Evolutionary conservation across 2,113 vertebrate species (phyloP).

Genomic region (Charadrius vociferus): DNA sequence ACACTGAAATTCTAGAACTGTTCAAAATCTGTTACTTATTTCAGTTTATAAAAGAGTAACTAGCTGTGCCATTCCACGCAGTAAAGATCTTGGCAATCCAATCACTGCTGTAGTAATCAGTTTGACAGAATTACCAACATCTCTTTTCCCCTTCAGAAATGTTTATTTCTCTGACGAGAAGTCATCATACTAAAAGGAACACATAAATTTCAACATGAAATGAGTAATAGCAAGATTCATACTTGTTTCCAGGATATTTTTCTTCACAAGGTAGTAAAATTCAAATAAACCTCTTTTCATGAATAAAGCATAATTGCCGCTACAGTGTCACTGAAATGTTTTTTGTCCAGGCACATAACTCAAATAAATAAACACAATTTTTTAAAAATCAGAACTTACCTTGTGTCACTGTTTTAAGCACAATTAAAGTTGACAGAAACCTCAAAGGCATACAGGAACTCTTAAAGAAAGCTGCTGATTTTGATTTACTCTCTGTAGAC

Average conservation of each 20-base stretch:
- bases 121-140: background rate
- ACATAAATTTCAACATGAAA: background rate
- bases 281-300: background rate
- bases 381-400: constrained; percentile 69
- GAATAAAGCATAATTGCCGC: background rate
- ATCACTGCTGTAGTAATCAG: background rate
- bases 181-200: background rate
- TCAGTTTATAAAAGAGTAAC: background rate
- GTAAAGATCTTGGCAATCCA: background rate
- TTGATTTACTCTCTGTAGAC: constrained; percentile 55
- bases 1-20: background rate
- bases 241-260: background rate
- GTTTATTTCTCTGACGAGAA: background rate
- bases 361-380: background rate
- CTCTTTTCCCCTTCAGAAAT: background rate
- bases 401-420: constrained; percentile 87
- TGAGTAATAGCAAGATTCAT: background rate
- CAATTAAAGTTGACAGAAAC: constrained; percentile 84
- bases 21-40: background rate
- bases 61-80: background rate
- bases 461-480: constrained; percentile 77
- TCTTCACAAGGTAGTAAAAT: background rate
- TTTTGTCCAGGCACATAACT: background rate
- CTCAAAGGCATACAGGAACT: constrained; percentile 81
- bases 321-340: background rate